Base-by-base conservation (phyloP, 1,140 invertebrate genomes). In the Bombus balteatus region DNA sequence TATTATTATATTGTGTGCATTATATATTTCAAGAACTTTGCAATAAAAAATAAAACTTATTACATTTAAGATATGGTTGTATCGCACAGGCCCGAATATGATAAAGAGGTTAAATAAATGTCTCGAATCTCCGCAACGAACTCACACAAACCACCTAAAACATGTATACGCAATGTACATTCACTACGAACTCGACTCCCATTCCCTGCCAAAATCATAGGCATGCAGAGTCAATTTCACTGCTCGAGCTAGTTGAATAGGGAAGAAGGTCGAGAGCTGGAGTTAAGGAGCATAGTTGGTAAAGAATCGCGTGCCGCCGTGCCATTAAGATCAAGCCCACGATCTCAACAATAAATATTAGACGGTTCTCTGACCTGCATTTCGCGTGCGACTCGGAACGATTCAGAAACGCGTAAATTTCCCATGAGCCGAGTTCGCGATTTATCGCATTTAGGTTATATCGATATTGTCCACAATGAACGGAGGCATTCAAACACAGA, bases 291-390 rank as follows among this genome's bases (percentile, higher is more conserved):
- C 75, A 39, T 39, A 83, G 72, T 74, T 43, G 57, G 41, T 15
- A 75, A 76, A 62, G 70, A 83, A 76, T 76, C 41, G 81, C 81
- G 72, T 83, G 81, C 28, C 15, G 10, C 32, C 2, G 28, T 9
- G 25, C 41, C 59, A 76, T 83, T 68, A 75, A 83, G 81, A 83
- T 76, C 59, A 22, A 53, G 25, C 32, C 34, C 22, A n/a, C 12
- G 72, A 76, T 83, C 47, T 66, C 43, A 37, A 83, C 43, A 83
- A 66, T 83, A 83, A 82, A 82, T 82, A 82, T 76, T 66, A 43
- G 72, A 28, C 57, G 59, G 81, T 73, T 43, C 81, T 83, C 15
- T 76, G 81, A 83, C 81, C 72, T n/a, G 81, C 32, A 83, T 83
- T 83, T 83, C 53, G 59, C 81, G 41, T 76, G 59, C n/a, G 18